A percentile compares a stretch with the other conserved stretches of the same genome.
Evolutionary conservation across 2,113 vertebrate species (phyloP).

Genomic region (Cebus imitator): DNA sequence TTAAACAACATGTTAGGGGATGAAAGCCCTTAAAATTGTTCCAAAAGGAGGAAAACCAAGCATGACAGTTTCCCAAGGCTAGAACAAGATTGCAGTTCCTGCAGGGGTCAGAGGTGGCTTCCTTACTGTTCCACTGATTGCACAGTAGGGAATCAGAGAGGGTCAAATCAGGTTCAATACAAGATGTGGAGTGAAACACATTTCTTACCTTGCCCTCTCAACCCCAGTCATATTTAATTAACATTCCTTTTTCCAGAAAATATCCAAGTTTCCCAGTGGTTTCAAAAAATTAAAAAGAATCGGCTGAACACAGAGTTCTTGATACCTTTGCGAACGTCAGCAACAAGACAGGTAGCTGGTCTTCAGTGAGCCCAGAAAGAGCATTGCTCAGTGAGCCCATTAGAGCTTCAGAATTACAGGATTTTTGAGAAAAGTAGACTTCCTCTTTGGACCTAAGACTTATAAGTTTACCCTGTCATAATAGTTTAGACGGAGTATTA

Average conservation of each 20-base stretch:
- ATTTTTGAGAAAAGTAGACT: background rate
- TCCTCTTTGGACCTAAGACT: background rate
- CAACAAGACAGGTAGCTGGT: background rate
- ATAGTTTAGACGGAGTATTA: background rate
- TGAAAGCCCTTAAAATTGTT: slow-evolving; percentile 46
- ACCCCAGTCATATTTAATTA: slow-evolving; percentile 36
- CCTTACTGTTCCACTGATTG: slow-evolving; percentile 5
- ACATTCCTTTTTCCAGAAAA: slow-evolving; percentile 51
- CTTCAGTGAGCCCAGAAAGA: background rate
- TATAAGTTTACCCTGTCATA: background rate
- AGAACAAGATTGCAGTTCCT: slow-evolving; percentile 43
- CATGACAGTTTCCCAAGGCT: slow-evolving; percentile 59
- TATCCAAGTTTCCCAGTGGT: background rate
- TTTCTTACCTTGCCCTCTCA: slow-evolving; percentile 41
- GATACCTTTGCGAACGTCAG: background rate
- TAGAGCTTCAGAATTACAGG: background rate
- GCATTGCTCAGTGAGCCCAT: background rate
- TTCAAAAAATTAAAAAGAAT: slow-evolving; percentile 11
- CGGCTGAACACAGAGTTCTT: background rate
- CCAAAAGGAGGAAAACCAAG: slow-evolving; percentile 29
- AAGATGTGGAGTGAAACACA: slow-evolving; percentile 35
- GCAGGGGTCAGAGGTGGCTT: slow-evolving; percentile 49
- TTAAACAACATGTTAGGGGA: background rate
- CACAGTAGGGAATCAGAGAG: slow-evolving; percentile 34
- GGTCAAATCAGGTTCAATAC: slow-evolving; percentile 45